Evolutionary conservation across 23 tunicate genomes (phyloP), one percentile per base, ranked within the genome.

Genomic region (Trididemnum clinides): DNA sequence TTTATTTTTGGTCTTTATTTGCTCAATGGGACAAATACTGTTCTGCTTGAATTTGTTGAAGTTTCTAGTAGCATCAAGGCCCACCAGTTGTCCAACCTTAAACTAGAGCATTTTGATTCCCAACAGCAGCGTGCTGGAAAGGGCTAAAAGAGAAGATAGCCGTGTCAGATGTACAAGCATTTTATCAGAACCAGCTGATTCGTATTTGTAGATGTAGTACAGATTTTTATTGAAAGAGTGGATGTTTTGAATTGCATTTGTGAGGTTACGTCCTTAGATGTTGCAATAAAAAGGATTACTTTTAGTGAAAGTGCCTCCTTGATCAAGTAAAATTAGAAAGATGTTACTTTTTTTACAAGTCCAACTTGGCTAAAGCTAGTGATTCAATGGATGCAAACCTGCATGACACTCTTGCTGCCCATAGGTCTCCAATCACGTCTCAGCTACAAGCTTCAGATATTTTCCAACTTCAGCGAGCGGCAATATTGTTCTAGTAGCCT

Each of bases 381-480:
- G 79, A 33, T 71, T 71, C 39, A 72, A n/a, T 51, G n/a, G 15
- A 33, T 33, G 49, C 50, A 33, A 33, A 30, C 79, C 44, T 72
- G 79, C 1, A 23, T 7, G 79, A 72, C 34, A 72, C 50, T 33
- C 22, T 33, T 31, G 29, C 51, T 33, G 4, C 49, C 33, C 1
- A 72, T 72, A 72, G 79, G 34, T 33, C 79, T 72, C 50, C 51
- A 72, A 72, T 21, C 79, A 33, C 79, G 27, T 72, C 79, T 72
- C 79, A 10, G 49, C 51, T 31, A 1, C 5, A 72, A 1, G 50
- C 23, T 72, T 35, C 21, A 33, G 51, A 33, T 33, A 1, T 72
- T 72, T 51, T 72, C 27, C 21, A 30, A 1, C 79, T 72, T 3
- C n/a, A 71, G 21, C 51, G 51, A 37, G 27, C 35, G 74, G 31